phyloP scores from a whole-genome alignment of 2,888 invertebrate genomes.

The Sceliomorpha sp. region DNA sequence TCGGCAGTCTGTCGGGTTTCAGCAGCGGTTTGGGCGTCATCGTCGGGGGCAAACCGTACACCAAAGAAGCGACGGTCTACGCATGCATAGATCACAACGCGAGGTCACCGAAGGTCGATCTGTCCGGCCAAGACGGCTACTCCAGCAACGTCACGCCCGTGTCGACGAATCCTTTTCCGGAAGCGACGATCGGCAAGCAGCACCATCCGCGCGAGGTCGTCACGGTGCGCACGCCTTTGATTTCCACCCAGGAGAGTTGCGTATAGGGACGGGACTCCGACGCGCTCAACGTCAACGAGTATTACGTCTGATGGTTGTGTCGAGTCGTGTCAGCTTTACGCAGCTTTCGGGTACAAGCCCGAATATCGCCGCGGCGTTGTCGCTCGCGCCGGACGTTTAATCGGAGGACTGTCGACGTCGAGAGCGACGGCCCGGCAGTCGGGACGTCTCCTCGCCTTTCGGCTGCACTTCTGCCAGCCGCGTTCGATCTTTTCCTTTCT shows the following conservation, averaged over 20 bases:
- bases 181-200: slow-evolving; percentile 63
- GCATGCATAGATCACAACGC: slow-evolving; percentile 88
- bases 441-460: no score
- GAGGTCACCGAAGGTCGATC: slow-evolving; percentile 78
- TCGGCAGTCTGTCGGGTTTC: slow-evolving; percentile 71
- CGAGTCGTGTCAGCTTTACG: slow-evolving; percentile 61
- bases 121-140: slow-evolving; percentile 50
- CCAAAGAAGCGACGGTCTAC: slow-evolving; percentile 87
- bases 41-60: slow-evolving; percentile 81
- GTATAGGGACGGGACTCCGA: slow-evolving; percentile 79
- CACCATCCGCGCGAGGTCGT: slow-evolving; percentile 77
- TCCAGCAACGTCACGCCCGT: slow-evolving; percentile 55
- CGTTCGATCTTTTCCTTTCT: no score
- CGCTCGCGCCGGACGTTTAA: no score
- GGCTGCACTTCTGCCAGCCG: no score
- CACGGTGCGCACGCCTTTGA: slow-evolving; percentile 77
- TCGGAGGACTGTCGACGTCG: no score
- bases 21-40: slow-evolving; percentile 69
- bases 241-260: slow-evolving; percentile 78
- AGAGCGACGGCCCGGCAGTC: no score
- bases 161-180: slow-evolving; percentile 55
- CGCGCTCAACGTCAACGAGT: slow-evolving; percentile 79
- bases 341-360: slow-evolving; percentile 3
- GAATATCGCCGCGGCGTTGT: no score
- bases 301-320: slow-evolving; percentile 76